phyloP scores from a whole-genome alignment of 2,797 vertebrate genomes.

The Podarcis lilfordi region DNA sequence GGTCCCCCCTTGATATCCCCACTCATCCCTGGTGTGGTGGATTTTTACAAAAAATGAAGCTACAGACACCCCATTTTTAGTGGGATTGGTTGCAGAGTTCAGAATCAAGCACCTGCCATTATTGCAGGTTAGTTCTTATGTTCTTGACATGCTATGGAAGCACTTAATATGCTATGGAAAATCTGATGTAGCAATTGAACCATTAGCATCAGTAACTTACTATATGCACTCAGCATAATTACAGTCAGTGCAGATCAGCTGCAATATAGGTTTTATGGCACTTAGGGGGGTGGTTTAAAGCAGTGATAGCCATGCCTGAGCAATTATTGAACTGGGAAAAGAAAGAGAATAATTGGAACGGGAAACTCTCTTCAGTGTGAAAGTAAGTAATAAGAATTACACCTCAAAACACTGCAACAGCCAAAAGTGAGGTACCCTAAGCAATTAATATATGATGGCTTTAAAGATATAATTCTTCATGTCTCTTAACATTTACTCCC shows the following conservation, averaged over 20 bases:
- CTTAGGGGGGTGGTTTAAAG: conserved; percentile 34
- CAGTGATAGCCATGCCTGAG: conserved; percentile 19
- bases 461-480: background rate
- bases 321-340: conserved; percentile 19
- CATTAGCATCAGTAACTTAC: conserved; percentile 19
- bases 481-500: background rate
- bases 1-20: too few relatives aligned
- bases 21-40: too few relatives aligned
- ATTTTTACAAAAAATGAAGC: too few relatives aligned
- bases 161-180: background rate
- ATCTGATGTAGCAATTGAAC: conserved; percentile 15
- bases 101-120: too few relatives aligned
- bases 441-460: background rate
- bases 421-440: background rate
- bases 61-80: too few relatives aligned
- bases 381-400: background rate
- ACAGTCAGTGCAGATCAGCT: conserved; percentile 27
- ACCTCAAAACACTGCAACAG: background rate
- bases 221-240: conserved; percentile 31
- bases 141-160: background rate
- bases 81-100: too few relatives aligned
- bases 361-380: background rate
- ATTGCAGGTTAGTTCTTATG: background rate
- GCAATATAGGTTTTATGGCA: conserved; percentile 9
- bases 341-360: background rate